A percentile compares a stretch with the other conserved stretches of the same genome.
These are phyloP conservation scores for Corythoichthys intestinalis DNA, from an alignment of 2,113 vertebrate species.

Conservation along the genomic window DNA sequence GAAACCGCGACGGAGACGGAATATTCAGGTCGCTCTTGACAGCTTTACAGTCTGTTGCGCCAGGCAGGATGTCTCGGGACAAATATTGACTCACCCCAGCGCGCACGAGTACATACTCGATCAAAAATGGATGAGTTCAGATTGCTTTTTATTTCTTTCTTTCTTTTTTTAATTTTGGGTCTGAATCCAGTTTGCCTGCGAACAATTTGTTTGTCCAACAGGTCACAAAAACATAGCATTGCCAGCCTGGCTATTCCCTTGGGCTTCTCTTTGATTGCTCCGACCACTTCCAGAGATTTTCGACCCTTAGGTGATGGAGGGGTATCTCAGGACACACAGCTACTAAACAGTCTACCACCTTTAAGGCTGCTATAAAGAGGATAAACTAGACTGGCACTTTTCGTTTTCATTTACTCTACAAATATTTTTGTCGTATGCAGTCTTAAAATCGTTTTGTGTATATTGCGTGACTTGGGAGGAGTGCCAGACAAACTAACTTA, in stretches of 20 bases:
- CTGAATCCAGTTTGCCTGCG: constrained; percentile 68
- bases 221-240: constrained; percentile 55
- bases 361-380: background rate
- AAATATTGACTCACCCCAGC: constrained; percentile 70
- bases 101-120: constrained; percentile 8
- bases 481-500: too few relatives aligned
- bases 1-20: constrained; percentile 66
- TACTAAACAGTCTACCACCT: constrained; percentile 4
- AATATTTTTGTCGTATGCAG: background rate
- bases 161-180: constrained; percentile 40
- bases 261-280: constrained; percentile 35
- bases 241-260: constrained; percentile 41
- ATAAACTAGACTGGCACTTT: background rate
- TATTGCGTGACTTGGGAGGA: too few relatives aligned
- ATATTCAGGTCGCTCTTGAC: constrained; percentile 74
- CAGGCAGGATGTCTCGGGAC: constrained; percentile 68
- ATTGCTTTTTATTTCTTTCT: constrained; percentile 46
- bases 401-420: background rate
- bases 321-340: constrained; percentile 55
- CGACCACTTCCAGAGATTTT: constrained; percentile 57
- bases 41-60: constrained; percentile 65
- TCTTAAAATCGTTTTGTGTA: too few relatives aligned
- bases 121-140: constrained; percentile 62
- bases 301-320: constrained; percentile 53
- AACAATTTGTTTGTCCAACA: constrained; percentile 70